These are phyloP conservation scores for Rugalucina vietnamica DNA, from an alignment of 2,888 invertebrate species.

Conservation along the genomic window DNA sequence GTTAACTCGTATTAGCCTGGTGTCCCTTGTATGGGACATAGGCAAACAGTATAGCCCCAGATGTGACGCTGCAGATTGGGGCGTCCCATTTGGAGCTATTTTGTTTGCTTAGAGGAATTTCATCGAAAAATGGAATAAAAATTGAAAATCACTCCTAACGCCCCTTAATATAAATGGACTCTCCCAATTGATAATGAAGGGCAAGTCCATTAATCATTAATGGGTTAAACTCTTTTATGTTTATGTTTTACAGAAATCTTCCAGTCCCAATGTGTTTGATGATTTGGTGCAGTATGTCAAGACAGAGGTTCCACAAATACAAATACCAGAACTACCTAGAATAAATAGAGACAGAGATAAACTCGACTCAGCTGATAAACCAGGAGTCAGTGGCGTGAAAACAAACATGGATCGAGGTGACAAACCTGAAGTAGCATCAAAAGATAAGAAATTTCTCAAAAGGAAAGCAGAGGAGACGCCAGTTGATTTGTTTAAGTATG, in stretches of 20 bases:
- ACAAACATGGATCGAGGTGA: background rate
- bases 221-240: background rate
- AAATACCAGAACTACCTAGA: background rate
- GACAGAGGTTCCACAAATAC: background rate
- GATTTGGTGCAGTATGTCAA: constrained; percentile 41
- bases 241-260: constrained; percentile 25
- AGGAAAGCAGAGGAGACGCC: background rate
- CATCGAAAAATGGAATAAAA: no score
- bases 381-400: background rate
- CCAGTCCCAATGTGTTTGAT: constrained; percentile 42
- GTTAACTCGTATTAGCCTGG: no score
- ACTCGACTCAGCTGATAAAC: background rate
- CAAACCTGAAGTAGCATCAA: background rate
- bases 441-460: background rate
- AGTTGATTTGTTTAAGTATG: background rate
- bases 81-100: no score
- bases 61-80: no score
- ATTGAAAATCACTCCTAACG: no score
- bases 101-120: no score
- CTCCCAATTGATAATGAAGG: no score
- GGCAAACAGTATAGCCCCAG: no score
- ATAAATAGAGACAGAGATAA: background rate
- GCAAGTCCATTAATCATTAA: no score
- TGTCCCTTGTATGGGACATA: no score
- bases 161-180: no score